Conservation (phyloP, 2,888 invertebrate genomes). For the Meiosimyza decipiens region DNA sequence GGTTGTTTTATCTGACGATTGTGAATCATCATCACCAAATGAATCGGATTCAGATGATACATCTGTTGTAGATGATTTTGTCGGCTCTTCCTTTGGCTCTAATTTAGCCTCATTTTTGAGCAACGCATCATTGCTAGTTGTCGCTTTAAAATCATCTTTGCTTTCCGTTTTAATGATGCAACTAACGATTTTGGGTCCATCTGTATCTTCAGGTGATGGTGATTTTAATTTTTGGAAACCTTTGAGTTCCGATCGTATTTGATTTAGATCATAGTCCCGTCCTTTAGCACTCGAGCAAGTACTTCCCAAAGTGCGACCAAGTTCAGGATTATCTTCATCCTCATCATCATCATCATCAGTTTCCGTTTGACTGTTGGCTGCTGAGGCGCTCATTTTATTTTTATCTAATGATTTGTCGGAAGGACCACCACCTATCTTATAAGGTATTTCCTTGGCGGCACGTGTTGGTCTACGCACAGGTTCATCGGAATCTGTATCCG, state of each 20-base stretch:
- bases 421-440: slow-evolving; percentile 34
- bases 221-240: slow-evolving; percentile 76
- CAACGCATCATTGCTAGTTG: slow-evolving; percentile 28
- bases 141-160: slow-evolving; percentile 42
- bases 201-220: slow-evolving; percentile 29
- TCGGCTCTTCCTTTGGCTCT: slow-evolving; percentile 50
- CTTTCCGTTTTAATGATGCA: slow-evolving; percentile 49
- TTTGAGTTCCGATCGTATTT: slow-evolving; percentile 85
- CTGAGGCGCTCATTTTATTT: slow-evolving; percentile 46
- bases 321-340: slow-evolving; percentile 51
- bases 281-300: slow-evolving; percentile 67
- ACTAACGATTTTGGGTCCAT: slow-evolving; percentile 22
- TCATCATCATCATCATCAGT: slow-evolving; percentile 67
- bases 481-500: slow-evolving; percentile 70
- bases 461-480: slow-evolving; percentile 65
- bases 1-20: slow-evolving; percentile 63
- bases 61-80: slow-evolving; percentile 61
- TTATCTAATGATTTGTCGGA: slow-evolving; percentile 45
- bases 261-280: slow-evolving; percentile 84
- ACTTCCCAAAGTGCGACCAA: slow-evolving; percentile 50
- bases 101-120: slow-evolving; percentile 45
- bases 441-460: slow-evolving; percentile 49
- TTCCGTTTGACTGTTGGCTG: slow-evolving; percentile 69
- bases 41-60: slow-evolving; percentile 65
- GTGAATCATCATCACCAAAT: slow-evolving; percentile 65